These are phyloP conservation scores for Oncorhynchus gorbuscha DNA, from an alignment of 2,113 vertebrate genomes.

Conservation along the genomic window DNA sequence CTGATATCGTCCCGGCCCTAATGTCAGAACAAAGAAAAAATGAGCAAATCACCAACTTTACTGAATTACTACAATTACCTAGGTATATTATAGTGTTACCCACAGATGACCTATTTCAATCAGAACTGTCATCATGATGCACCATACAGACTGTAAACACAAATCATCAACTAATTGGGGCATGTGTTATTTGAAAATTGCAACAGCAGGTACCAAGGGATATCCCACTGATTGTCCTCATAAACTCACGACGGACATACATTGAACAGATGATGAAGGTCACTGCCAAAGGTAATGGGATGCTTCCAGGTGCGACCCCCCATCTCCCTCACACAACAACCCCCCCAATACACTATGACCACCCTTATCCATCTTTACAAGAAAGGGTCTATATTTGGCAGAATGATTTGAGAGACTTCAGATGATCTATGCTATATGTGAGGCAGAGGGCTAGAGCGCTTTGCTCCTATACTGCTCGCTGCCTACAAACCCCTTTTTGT, in stretches of 20 bases:
- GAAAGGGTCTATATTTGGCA: too few species aligned
- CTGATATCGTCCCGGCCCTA: too few species aligned
- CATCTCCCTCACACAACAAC: not conserved
- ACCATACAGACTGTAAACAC: conserved; percentile 1
- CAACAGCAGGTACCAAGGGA: not conserved
- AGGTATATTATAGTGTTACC: not conserved
- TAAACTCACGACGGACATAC: not conserved
- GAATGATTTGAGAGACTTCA: too few species aligned
- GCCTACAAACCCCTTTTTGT: conserved; percentile 41
- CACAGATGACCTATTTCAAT: not conserved
- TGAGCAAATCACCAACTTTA: not conserved
- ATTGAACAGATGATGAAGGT: not conserved
- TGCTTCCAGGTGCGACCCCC: not conserved
- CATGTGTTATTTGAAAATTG: not conserved
- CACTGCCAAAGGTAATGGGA: not conserved
- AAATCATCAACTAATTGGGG: not conserved
- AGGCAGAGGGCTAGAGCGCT: not conserved
- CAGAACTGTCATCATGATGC: not conserved
- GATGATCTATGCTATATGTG: too few species aligned
- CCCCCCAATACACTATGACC: not conserved
- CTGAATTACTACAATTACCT: not conserved
- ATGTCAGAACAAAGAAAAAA: not conserved
- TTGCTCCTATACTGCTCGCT: conserved; percentile 3
- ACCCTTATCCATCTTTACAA: not conserved
- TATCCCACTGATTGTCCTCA: not conserved